Evolutionary conservation across 1,140 invertebrate genomes (phyloP), one percentile per base, ranked within the genome.

Genomic region (Brachionus asplanchnoidis): DNA sequence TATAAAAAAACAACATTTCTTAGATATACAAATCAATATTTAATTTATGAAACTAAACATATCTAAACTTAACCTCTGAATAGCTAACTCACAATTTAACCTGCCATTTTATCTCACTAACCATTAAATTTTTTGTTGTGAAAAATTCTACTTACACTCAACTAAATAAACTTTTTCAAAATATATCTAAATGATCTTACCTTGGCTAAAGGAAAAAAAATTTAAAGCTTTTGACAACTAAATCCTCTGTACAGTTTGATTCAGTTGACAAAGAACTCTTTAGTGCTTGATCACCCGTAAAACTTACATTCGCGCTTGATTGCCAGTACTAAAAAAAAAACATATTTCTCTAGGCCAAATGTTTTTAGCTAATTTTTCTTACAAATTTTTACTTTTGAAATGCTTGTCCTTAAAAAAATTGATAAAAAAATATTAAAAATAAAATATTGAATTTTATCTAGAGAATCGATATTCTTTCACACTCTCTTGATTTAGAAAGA

Each of bases 21-120:
- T 68, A 68, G 66, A 68, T 68, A 68, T 68, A 42, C 17, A 42
- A 73, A 73, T 73, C 68, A 73, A 73, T 73, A 73, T 73, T 73
- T 70, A 70, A n/a, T 28, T 68, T 68, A 46, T n/a, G 44, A 46
- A 20, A 60, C n/a, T 60, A 23, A 60, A 3, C 26, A 60, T 9
- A 46, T 12, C 44, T 46, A 11, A 46, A 20, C 53, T 20, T 60
- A 9, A 17, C 5, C 12, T 53, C 46, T 17, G 14, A 17, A 17
- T 53, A 53, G 46, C 46, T 53, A 53, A 17, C 46, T 53, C n/a
- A 17, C 11, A 53, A 14, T 53, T 53, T 53, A n/a, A 14, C 12
- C 46, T 14, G 17, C 46, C 20, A 66, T 66, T 66, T 32, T 66
- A 26, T 8, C 26, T 65, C 56, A 65, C 23, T 65, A 65, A 65